Evolutionary conservation across 2,113 vertebrate genomes (phyloP), one percentile per base, ranked within the genome.

Genomic region (Plotosus lineatus): DNA sequence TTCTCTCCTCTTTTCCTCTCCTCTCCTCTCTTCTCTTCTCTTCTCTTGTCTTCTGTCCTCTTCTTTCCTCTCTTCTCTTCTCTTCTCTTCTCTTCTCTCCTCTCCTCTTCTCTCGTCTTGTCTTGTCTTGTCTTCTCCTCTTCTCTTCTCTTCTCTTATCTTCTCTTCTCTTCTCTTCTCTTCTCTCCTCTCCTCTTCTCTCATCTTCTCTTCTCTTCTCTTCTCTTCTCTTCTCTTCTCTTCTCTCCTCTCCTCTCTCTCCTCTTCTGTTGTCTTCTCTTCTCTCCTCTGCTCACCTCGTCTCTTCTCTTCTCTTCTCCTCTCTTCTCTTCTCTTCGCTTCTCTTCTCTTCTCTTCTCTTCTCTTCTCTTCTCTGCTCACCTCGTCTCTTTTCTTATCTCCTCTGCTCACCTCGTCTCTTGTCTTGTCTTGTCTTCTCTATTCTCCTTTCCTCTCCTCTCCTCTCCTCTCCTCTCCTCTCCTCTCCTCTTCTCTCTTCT

Each of bases 1-100:
- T n/a, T n/a, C n/a, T n/a, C n/a, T n/a, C n/a, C 63, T 66, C 60
- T 23, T n/a, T 26, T 73, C 38, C 21, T 21, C 69, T 56, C 50
- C 17, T 36, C 46, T 46, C 50, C 56, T 38, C 36, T 53, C 51
- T 71, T 38, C 66, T 86, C 83, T 17, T n/a, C 61, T 56, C 74
- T 76, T n/a, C 42, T 76, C 60, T 42, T 26, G 31, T 53, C 66
- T 19, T 36, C 44, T 58, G 55, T 33, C 81, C 82, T 86, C 84
- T 51, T 55, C 53, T n/a, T n/a, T 72, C 23, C n/a, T 12, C 53
- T 55, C 9, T 36, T 42, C 23, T 75, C 46, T 26, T 31, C 46
- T 75, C 58, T 31, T 14, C 68, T 78, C 12, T 33, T 21, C 44
- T 55, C 36, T 23, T 8, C 53, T 61, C 74, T 26, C 48, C 50